Percentiles rank a stretch among this genome's conserved stretches.
Evolutionary conservation across 2,888 invertebrate species (phyloP).

Genomic region (Nipponacmea schrenckii): DNA sequence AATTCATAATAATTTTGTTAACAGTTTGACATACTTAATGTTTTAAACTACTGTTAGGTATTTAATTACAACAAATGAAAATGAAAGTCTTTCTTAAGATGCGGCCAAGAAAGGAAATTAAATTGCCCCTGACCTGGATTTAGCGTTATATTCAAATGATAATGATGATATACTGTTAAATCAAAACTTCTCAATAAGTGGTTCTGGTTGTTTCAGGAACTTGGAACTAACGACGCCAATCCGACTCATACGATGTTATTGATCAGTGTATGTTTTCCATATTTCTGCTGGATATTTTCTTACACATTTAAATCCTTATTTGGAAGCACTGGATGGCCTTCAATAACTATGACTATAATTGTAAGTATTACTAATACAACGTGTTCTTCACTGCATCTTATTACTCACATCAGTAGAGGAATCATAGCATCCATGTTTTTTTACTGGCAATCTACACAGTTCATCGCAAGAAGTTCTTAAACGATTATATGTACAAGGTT

Average conservation of each 20-base stretch:
- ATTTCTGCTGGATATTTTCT: conserved; percentile 84
- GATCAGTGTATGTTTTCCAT: conserved; percentile 87
- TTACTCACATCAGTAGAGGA: neutral
- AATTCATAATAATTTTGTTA: no score
- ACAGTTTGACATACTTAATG: no score
- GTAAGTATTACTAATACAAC: conserved; percentile 32
- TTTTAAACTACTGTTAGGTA: no score
- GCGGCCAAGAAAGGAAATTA: no score
- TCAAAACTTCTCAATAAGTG: no score
- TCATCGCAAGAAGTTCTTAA: neutral
- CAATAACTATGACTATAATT: conserved; percentile 41
- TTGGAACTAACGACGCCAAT: conserved; percentile 10
- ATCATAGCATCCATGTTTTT: neutral
- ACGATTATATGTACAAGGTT: neutral
- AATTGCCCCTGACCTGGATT: no score
- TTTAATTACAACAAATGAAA: no score
- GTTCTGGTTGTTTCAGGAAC: conserved; percentile 11
- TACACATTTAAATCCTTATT: conserved; percentile 56
- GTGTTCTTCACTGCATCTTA: neutral
- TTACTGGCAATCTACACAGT: neutral
- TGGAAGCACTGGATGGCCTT: conserved; percentile 57
- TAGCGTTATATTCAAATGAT: no score
- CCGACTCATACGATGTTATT: conserved; percentile 73
- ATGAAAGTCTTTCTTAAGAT: no score
- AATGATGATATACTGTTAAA: no score